Evolutionary conservation across 1,140 invertebrate species (phyloP).

Genomic region (Drosophila kanapiae): DNA sequence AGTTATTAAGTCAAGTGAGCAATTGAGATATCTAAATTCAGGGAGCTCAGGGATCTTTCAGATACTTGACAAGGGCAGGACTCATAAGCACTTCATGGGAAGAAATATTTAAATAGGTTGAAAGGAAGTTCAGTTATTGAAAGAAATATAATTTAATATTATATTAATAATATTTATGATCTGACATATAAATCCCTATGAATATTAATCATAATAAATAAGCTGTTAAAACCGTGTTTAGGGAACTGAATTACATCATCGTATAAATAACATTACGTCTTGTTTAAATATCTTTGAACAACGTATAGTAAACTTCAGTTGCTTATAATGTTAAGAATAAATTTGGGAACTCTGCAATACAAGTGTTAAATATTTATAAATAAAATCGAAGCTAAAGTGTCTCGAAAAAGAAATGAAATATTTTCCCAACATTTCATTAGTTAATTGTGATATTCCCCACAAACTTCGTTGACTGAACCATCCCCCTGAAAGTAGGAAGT

Average conservation of each 20-base stretch:
- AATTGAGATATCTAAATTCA: conserved; percentile 39
- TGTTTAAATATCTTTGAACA: neutral
- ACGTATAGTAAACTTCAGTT: neutral
- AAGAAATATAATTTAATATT: neutral
- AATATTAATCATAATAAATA: neutral
- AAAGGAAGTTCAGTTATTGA: too few species aligned
- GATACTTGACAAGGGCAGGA: conserved; percentile 10
- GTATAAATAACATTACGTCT: neutral
- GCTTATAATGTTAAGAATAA: neutral
- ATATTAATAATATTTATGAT: too few species aligned
- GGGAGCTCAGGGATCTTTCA: conserved; percentile 3
- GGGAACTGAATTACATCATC: neutral
- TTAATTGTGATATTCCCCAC: neutral
- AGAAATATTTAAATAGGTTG: neutral
- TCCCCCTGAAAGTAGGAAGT: neutral
- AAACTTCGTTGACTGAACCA: neutral
- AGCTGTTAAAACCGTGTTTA: neutral
- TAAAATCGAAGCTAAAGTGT: too few species aligned
- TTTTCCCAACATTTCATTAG: neutral
- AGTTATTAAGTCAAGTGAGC: conserved; percentile 62
- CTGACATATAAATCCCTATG: neutral
- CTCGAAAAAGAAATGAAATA: neutral
- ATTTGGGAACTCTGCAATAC: neutral
- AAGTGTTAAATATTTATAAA: too few species aligned
- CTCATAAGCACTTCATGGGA: conserved; percentile 20